These are phyloP conservation scores for Antedon mediterranea DNA, from an alignment of 53 echinoderm and acorn worm genomes.

Conservation along the genomic window DNA sequence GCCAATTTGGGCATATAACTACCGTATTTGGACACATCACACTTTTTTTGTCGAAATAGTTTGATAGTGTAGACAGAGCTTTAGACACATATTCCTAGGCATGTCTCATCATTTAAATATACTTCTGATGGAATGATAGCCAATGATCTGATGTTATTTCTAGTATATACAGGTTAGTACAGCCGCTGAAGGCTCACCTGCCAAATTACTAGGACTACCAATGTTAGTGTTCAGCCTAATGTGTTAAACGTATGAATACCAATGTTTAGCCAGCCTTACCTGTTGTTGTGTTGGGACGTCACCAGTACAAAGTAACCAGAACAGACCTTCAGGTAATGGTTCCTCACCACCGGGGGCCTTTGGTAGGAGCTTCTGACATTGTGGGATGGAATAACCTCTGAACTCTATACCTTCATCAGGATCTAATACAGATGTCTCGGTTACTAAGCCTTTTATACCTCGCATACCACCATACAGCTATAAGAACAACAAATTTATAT, in stretches of 20 bases:
- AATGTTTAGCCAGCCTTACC: too few species aligned
- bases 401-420: conserved; percentile 96
- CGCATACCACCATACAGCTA: conserved; percentile 99
- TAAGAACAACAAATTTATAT: not conserved
- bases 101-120: too few species aligned
- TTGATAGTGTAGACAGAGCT: too few species aligned
- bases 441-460: conserved; percentile 92
- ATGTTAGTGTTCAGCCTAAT: too few species aligned
- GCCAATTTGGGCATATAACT: too few species aligned
- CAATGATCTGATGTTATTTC: too few species aligned
- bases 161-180: too few species aligned
- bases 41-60: too few species aligned
- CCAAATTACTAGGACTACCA: too few species aligned
- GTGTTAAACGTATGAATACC: not conserved
- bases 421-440: conserved; percentile 92
- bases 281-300: conserved; percentile 72
- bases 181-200: not conserved
- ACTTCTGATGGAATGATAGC: too few species aligned
- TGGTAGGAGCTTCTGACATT: conserved; percentile 81
- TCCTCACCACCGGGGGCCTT: conserved; percentile 81
- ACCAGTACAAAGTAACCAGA: conserved; percentile 91
- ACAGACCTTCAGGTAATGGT: conserved; percentile 78
- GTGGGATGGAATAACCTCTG: conserved; percentile 94
- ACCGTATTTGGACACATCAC: too few species aligned
- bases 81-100: too few species aligned